Base-by-base conservation (phyloP, 1,140 invertebrate species). In the Lordiphosa stackelbergi region DNA sequence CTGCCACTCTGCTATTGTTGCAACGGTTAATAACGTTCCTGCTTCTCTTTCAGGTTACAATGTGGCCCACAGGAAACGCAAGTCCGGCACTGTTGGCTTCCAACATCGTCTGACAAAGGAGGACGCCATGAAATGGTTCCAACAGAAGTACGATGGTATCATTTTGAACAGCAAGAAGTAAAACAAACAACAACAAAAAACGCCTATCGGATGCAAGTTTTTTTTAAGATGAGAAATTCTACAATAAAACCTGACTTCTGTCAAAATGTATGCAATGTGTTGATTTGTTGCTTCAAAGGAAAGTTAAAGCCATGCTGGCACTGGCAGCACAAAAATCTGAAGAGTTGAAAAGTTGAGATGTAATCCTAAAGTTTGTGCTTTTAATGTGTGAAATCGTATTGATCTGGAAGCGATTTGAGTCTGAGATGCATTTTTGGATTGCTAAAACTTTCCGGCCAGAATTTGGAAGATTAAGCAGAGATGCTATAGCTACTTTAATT, bases 41-140 rank as follows among this genome's bases (percentile, higher is more conserved):
- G 9, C 11, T 40, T 12, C 1, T 6, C 6, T 58, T 75, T 36
- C 59, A 94, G 93, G 97, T 75, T 98, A 97, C 91, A 98, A 98
- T 87, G 96, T 99, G 69, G 95, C 95, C 12, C 95, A 99, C 88
- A 93, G 97, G 86, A 93, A 97, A 88, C 92, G 94, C 69, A 96
- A 96, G 89, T 95, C 93, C 70, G 96, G 96, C 34, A 94, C 93
- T 86, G 95, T 99, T 89, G 98, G 98, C 45, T 93, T 94, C 87
- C 92, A 92, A 56, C 98, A 99, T 88, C 93, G 95, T 73, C 90
- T 99, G 53, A 95, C 93, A 36, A 99, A 98, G 89, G 98, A 99
- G 90, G 98, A 99, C 89, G 95, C 97, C 53, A 99, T 99, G 95
- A 99, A 99, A 90, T 99, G 98, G 98, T 99, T 99, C 93, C 98